Conservation (phyloP, 2,113 vertebrate species). For the Elephas maximus region DNA sequence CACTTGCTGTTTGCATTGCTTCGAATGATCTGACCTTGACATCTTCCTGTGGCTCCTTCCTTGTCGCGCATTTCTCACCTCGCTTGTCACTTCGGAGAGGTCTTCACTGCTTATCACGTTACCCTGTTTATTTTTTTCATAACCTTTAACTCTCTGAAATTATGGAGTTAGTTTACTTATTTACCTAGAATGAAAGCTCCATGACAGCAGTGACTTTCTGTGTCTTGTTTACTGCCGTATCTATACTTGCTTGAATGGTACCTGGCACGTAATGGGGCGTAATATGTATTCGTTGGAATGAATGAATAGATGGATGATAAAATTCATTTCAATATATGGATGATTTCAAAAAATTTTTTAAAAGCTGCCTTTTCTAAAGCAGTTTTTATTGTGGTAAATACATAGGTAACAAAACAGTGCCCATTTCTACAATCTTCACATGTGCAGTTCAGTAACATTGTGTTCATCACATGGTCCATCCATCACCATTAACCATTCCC, state of each 20-base stretch:
- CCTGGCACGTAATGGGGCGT: background rate
- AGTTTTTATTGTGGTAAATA: background rate
- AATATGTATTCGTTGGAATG: background rate
- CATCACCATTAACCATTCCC: too few species aligned
- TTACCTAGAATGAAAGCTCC: background rate
- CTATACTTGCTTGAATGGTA: background rate
- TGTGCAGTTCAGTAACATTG: background rate
- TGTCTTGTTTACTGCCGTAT: fast-evolving
- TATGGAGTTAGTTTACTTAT: background rate
- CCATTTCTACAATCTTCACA: background rate
- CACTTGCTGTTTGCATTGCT: background rate
- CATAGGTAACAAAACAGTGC: background rate
- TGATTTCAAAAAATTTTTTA: background rate
- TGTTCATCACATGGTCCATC: too few species aligned
- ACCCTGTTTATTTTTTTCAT: background rate
- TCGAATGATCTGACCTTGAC: background rate
- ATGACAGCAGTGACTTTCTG: background rate
- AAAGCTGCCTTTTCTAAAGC: background rate
- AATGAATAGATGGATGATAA: background rate
- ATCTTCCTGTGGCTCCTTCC: background rate
- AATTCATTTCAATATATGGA: background rate
- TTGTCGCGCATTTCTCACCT: background rate
- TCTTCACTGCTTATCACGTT: background rate
- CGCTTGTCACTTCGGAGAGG: background rate
- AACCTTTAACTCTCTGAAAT: background rate